Evolutionary conservation across 1,140 invertebrate genomes (phyloP), one percentile per base, ranked within the genome.

Genomic region (Drosophila kepulauana): DNA sequence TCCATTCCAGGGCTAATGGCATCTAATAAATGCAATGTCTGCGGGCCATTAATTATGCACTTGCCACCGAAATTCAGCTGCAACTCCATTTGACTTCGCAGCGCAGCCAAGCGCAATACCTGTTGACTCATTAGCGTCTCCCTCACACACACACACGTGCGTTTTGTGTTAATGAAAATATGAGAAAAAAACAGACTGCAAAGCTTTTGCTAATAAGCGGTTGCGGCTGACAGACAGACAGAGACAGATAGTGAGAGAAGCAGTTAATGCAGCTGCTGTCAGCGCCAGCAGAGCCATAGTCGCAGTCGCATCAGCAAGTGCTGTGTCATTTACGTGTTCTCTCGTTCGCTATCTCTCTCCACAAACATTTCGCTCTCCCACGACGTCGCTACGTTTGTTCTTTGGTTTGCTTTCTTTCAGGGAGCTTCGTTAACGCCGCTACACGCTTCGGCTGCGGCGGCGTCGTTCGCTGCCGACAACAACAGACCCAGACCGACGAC

Each of bases 181-280:
- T 30, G 56, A 30, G 56, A 59, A 13, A 62, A 56, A 56, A 20
- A 25, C 20, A 61, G 28, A 38, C 35, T 3, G 7, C 59, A 28
- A 68, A 52, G 51, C 33, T 80, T 87, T 87, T 78, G 85, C 84
- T 88, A 88, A 89, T 88, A 84, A 87, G 85, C 80, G 84, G 80
- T 84, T 87, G 77, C 49, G 61, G 45, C 46, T 63, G 41, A 49
- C 30, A 54, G 45, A 28, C 49, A 15, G 8, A 25, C 52, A 65
- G 35, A 1, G 30, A 33, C 30, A 33, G 30, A 8, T 8, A 33
- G 30, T 5, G 35, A 38, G 35, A 8, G 35, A 38, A 10, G 35
- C 35, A 38, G 30, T 25, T 25, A 25, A 25, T 20, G 41, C 61
- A 49, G 16, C 41, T 16, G 52, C 56, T 41, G 30, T 11, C 1